phyloP scores from a whole-genome alignment of 1,140 invertebrate genomes.

The Pogonomyrmex californicus region DNA sequence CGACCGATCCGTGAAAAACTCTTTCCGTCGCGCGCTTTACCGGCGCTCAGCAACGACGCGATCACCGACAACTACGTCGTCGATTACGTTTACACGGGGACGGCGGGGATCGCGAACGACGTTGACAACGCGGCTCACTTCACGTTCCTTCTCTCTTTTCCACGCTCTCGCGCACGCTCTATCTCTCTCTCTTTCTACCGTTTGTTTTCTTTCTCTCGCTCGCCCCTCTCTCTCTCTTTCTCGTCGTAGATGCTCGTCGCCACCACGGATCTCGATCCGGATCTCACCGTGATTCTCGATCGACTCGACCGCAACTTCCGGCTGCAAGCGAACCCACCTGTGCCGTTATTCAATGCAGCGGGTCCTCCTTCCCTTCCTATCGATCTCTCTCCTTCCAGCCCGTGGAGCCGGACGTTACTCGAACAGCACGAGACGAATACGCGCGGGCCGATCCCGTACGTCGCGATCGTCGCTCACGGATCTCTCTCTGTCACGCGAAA shows the following conservation, averaged over 20 bases:
- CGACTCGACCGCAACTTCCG: conserved; percentile 47
- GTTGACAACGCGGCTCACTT: neutral
- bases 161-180: neutral
- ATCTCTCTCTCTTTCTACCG: conserved; percentile 27
- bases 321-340: conserved; percentile 27
- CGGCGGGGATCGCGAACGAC: neutral
- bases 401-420: neutral
- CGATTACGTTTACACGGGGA: neutral
- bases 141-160: conserved; percentile 5
- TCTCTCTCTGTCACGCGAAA: conserved; percentile 78
- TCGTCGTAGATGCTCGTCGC: neutral
- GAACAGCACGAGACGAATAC: conserved; percentile 17
- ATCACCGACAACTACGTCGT: neutral
- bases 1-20: conserved; percentile 42
- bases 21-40: conserved; percentile 29
- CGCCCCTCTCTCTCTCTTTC: neutral
- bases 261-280: conserved; percentile 34
- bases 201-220: neutral
- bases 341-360: neutral
- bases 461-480: conserved; percentile 65
- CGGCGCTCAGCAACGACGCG: conserved; percentile 26
- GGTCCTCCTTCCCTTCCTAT: neutral
- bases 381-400: conserved; percentile 1
- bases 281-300: conserved; percentile 31
- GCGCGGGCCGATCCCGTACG: conserved; percentile 57